Evolutionary conservation across 2,888 invertebrate genomes (phyloP), one percentile per base, ranked within the genome.

Genomic region (Eupithecia inturbata): DNA sequence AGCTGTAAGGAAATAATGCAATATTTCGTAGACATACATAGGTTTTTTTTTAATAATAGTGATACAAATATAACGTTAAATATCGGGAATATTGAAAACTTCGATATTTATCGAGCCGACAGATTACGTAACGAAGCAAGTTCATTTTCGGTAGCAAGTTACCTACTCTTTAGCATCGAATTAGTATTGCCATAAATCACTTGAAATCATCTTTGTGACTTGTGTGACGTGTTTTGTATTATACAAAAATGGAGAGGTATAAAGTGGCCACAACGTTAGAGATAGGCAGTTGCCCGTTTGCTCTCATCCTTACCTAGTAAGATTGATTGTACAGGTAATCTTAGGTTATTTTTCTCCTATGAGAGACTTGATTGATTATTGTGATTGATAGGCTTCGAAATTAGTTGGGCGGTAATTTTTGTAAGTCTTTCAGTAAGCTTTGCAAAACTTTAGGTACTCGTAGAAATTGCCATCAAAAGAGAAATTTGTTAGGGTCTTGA

Each of bases 361-460:
- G 68, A 76, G 73, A 75, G 66, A 70, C 76, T 80, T 79, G 80
- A 80, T 80, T 79, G 80, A 79, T 79, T 79, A 79, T 74, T 73
- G 74, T 77, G 78, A 79, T 79, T 77, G 79, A 78, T 78, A 68
- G 69, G 63, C 45, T 75, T 45, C 73, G 70, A 77, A 77, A 77
- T 74, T 68, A 77, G 75, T 76, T 71, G 68, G 31, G 62, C 67
- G 49, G 26, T 76, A 74, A 75, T 77, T 75, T 75, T 75, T 72
- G 63, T 63, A 3, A 57, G 53, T 36, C 64, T 49, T 67, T 36
- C 66, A 26, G 39, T 22, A 31, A 31, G 28, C 28, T 62, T 19
- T 28, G 31, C 31, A 31, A 62, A 62, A 28, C 16, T 57, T 26
- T n/a, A n/a, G n/a, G n/a, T n/a, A n/a, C n/a, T n/a, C n/a, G n/a